Base-by-base conservation (phyloP, 1,140 invertebrate species). In the Prorops nasuta region DNA sequence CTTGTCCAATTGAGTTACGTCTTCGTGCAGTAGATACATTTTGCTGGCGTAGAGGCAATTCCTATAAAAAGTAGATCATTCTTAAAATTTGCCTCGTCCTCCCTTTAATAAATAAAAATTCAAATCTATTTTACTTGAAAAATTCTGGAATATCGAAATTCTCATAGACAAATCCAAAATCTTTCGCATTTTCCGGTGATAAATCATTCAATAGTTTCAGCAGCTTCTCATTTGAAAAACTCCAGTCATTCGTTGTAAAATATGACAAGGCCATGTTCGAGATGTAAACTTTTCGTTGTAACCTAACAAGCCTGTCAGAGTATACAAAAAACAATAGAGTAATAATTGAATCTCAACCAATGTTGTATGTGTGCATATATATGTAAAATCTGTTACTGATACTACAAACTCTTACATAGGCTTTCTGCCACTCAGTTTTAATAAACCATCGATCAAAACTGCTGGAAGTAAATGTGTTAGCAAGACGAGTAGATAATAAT, bases 201-300 rank as follows among this genome's bases (percentile, higher is more conserved):
- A 95, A 69, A 4, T 72, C 58, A 0, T 76, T 65, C 45, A 86
- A 78, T 12, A 96, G 68, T 1, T 74, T 66, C 8, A 84, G 58
- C 19, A 90, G 80, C 51, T 94, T 93, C 1, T 83, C 72, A 54
- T 92, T 92, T 16, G 76, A 64, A 64, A 96, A 96, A 6, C 79
- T 77, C 92, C 92, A 97, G 65, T 92, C 82, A 51, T 90, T 84
- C 0, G 79, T 84, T 0, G 90, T 82, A 60, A 94, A 98, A 60
- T 87, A 90, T 38, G 86, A 78, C 3, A 97, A 61, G 2, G 88
- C 89, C 7, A 75, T 75, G 24, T 88, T 87, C 0, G 91, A 88
- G 34, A 84, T 84, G 59, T 87, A 88, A 7, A 96, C 83, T 54
- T 87, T 86, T 8, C 87, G 79, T 64, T 96, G 91, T 17, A 96